These are phyloP conservation scores for Drosophila picticornis DNA, from an alignment of 2,888 invertebrate genomes.

Conservation along the genomic window DNA sequence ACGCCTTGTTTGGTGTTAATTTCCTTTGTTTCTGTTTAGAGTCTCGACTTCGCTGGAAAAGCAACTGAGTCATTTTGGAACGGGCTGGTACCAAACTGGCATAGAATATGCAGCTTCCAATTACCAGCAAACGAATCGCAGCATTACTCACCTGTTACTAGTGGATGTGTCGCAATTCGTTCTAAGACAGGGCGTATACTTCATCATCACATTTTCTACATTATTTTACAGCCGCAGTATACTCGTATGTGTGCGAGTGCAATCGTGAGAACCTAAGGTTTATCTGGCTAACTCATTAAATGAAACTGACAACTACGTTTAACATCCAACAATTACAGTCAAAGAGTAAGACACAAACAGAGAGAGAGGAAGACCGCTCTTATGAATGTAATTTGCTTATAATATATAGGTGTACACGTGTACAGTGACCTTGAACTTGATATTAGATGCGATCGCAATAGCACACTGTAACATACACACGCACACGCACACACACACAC, in stretches of 20 bases:
- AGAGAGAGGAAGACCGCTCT: slow-evolving; percentile 1
- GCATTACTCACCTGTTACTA: slow-evolving; percentile 64
- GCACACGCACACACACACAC: slow-evolving; percentile 12
- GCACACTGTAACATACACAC: slow-evolving; percentile 1
- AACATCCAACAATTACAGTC: slow-evolving; percentile 28
- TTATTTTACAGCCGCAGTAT: slow-evolving; percentile 14
- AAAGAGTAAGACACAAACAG: neutral
- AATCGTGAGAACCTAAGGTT: slow-evolving; percentile 59
- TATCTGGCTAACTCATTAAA: slow-evolving; percentile 26
- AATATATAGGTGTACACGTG: slow-evolving; percentile 60
- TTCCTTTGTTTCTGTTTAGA: slow-evolving; percentile 46
- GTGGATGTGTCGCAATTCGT: slow-evolving; percentile 17
- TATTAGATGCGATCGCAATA: slow-evolving; percentile 78
- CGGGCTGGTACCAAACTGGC: slow-evolving; percentile 30
- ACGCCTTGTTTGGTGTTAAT: slow-evolving; percentile 38
- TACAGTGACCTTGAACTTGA: slow-evolving; percentile 81
- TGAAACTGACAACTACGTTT: slow-evolving; percentile 38
- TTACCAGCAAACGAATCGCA: slow-evolving; percentile 50
- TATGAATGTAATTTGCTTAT: slow-evolving; percentile 54
- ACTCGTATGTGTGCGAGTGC: slow-evolving; percentile 45
- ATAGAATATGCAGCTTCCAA: slow-evolving; percentile 74
- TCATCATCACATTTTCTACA: slow-evolving; percentile 13
- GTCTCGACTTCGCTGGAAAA: slow-evolving; percentile 44
- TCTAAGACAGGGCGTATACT: slow-evolving; percentile 47
- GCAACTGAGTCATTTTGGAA: slow-evolving; percentile 58